Base-by-base conservation (phyloP, 2,797 vertebrate species). In the Carapus acus region DNA sequence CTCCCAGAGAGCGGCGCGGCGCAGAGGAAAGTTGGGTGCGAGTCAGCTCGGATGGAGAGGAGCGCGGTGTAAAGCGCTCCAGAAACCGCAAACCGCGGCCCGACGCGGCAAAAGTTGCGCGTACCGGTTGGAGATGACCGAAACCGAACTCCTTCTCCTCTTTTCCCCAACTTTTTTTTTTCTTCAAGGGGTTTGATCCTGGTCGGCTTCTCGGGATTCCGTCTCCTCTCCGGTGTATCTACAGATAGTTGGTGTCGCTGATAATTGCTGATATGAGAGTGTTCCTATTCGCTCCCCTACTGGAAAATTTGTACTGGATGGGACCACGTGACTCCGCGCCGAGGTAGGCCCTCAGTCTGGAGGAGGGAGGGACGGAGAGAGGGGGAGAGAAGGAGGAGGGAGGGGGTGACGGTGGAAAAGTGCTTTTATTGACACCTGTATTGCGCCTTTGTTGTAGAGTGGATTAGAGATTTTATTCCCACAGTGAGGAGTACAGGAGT, bases 221-320 rank as follows among this genome's bases (percentile, higher is more conserved):
- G 3, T 18, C 1, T 47, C 43, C 7, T 51, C 58, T 41, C 49
- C 66, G 9, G 34, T 59, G 12, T 74, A 79, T 81, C 74, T 60
- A 63, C 15, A 79, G 73, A 73, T 66, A 59, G 67, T 43, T 50
- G 62, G 68, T 62, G 76, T 58, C 62, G 62, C 74, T 76, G 83
- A 88, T 87, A 80, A 85, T 77, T 65, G 74, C 83, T 80, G 84
- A 85, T 85, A 83, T 61, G 80, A 83, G 69, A 76, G 81, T 73
- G 78, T 72, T 74, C 75, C 68, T 71, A 64, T 62, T 74, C 73
- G 71, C 77, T 76, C 58, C 50, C 66, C 78, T 64, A 81, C 83
- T 68, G 77, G 75, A 77, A 81, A 59, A 76, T 83, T 83, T 85
- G 87, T 88, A 86, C 46, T 65, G 73, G 68, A 53, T 43, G 73